Evolutionary conservation across 2,113 vertebrate species (phyloP), one percentile per base, ranked within the genome.

Genomic region (Hiodon tergisus): DNA sequence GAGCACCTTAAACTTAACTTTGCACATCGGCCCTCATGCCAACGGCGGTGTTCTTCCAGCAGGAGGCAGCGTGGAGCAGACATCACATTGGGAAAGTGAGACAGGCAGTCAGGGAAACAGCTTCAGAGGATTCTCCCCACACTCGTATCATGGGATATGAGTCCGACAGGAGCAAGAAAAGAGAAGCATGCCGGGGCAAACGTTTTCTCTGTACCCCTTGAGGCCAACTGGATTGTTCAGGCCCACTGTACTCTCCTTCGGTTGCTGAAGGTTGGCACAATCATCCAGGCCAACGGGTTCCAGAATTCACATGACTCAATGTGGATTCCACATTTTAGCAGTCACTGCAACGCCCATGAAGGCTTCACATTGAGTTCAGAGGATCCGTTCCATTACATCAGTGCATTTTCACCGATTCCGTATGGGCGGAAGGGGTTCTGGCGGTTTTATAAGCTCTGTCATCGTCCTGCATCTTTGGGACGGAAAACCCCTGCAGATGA

Each of bases 341-440:
- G 58, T 31, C 55, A 16, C n/a, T 74, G 7, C 8, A 14, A 46
- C 63, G 4, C 31, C 31, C 54, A 13, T 7, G 11, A 7, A 47
- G 54, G 2, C 16, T n/a, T 10, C 16, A 6, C 17, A n/a, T 58
- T 8, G 17, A 13, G 13, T 11, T 46, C 5, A n/a, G 53, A 68
- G 17, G 3, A 57, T 67, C 50, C 50, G 53, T 47, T 57, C 58
- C 31, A 50, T 74, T 48, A 54, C 73, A 74, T 74, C 72, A 58
- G 31, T 58, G 53, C 4, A 10, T 74, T 66, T 74, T 67, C 53
- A 66, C 47, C 61, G 57, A 46, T 65, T 57, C 31, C 54, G 67
- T 63, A 67, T 48, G 54, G 73, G 58, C 14, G 5, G 50, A 47
- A 68, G 48, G 14, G 67, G 16, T 47, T 67, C 16, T 48, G 13